Conservation (phyloP, 2,888 invertebrate species). For the Crepidodera aurea region DNA sequence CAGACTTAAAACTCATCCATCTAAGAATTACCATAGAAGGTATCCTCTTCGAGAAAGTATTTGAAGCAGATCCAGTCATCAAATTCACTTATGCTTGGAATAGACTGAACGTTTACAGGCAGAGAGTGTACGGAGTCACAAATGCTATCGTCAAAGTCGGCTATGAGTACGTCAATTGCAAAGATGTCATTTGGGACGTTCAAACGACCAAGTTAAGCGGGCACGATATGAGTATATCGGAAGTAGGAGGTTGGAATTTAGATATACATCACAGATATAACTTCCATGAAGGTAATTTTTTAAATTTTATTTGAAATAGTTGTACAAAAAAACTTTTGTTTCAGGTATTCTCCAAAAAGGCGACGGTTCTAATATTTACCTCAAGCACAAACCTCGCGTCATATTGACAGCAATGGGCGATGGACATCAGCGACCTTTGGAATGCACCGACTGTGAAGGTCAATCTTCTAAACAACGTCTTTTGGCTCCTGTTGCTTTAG, state of each 20-base stretch:
- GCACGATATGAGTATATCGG: slow-evolving; percentile 95
- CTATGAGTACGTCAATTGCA: slow-evolving; percentile 93
- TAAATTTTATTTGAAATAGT: neutral
- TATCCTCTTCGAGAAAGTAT: slow-evolving; percentile 88
- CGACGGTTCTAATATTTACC: slow-evolving; percentile 93
- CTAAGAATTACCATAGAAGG: slow-evolving; percentile 94
- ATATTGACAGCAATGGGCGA: slow-evolving; percentile 92
- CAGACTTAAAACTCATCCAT: slow-evolving; percentile 86
- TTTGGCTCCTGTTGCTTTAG: slow-evolving; percentile 91
- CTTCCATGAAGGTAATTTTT: slow-evolving; percentile 85
- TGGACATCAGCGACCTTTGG: slow-evolving; percentile 86
- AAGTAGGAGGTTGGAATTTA: slow-evolving; percentile 97
- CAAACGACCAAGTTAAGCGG: slow-evolving; percentile 95
- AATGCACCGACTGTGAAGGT: slow-evolving; percentile 84
- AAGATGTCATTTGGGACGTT: slow-evolving; percentile 93
- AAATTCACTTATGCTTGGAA: slow-evolving; percentile 99
- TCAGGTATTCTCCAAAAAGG: slow-evolving; percentile 94
- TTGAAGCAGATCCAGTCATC: slow-evolving; percentile 96
- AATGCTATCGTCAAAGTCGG: slow-evolving; percentile 95
- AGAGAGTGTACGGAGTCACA: slow-evolving; percentile 95
- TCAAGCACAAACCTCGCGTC: slow-evolving; percentile 91
- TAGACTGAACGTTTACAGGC: slow-evolving; percentile 92
- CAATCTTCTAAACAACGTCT: slow-evolving; percentile 81
- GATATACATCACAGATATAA: slow-evolving; percentile 98
- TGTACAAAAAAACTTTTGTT: too few relatives aligned